A percentile compares a stretch with the other conserved stretches of the same genome.
These are phyloP conservation scores for Drosophila leontia DNA, from an alignment of 1,140 invertebrate genomes.

Conservation along the genomic window DNA sequence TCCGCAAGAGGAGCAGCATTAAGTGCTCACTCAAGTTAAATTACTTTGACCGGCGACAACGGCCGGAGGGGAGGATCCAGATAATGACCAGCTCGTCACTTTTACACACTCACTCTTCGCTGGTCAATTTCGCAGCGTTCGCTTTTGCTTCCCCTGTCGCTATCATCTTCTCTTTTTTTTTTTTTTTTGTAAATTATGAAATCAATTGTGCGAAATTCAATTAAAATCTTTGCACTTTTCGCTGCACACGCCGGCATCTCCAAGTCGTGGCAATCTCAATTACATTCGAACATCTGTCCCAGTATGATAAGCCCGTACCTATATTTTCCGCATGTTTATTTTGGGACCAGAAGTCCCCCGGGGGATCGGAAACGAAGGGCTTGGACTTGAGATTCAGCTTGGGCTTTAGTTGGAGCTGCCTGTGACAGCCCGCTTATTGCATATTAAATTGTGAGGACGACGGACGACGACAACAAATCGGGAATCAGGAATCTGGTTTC, in stretches of 20 bases:
- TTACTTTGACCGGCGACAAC: slow-evolving; percentile 64
- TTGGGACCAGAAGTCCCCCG: slow-evolving; percentile 16
- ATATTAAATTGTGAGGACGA: slow-evolving; percentile 60
- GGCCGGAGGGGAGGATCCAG: slow-evolving; percentile 16
- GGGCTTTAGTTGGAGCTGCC: slow-evolving; percentile 29
- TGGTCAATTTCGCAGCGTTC: slow-evolving; percentile 20
- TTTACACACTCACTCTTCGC: slow-evolving; percentile 25
- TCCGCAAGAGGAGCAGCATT: slow-evolving; percentile 51
- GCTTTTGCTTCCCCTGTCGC: not conserved
- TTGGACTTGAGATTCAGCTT: slow-evolving; percentile 4
- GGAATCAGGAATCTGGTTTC: slow-evolving; percentile 28
- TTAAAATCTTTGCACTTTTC: slow-evolving; percentile 48
- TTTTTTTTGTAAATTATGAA: slow-evolving; percentile 52
- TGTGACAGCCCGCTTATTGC: slow-evolving; percentile 78
- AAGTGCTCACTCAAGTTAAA: slow-evolving; percentile 77
- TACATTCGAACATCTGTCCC: slow-evolving; percentile 50
- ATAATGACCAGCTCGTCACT: slow-evolving; percentile 65
- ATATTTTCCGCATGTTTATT: slow-evolving; percentile 41
- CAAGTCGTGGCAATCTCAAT: slow-evolving; percentile 30
- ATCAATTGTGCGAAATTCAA: slow-evolving; percentile 70
- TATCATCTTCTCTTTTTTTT: slow-evolving; percentile 2
- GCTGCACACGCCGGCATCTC: slow-evolving; percentile 20
- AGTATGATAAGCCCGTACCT: slow-evolving; percentile 23
- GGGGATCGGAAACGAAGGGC: not conserved
- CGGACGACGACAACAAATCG: slow-evolving; percentile 39